Percentiles rank a stretch among this genome's conserved stretches.
phyloP scores from a whole-genome alignment of 2,113 vertebrate genomes.

The Hypocryptadius cinnamomeus region DNA sequence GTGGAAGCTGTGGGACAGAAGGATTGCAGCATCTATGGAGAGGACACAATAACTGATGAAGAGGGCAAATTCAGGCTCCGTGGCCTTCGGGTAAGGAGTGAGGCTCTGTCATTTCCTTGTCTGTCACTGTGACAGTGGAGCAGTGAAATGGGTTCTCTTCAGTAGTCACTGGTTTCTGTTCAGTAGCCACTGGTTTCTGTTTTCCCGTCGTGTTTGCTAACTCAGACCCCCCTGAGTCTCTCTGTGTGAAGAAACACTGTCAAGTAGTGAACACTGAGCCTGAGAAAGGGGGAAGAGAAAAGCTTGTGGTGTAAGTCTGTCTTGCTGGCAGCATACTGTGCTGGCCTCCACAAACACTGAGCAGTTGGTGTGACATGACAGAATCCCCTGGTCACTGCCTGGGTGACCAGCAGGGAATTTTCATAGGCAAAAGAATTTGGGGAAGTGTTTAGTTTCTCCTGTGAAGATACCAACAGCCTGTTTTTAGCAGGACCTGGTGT shows the following conservation, averaged over 20 bases:
- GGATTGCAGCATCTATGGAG: constrained; percentile 88
- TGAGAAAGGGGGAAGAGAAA: background rate
- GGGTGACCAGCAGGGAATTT: background rate
- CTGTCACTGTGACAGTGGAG: background rate
- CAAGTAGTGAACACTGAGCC: background rate
- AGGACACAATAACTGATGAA: constrained; percentile 93
- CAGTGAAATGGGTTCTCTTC: background rate
- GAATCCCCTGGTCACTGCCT: background rate
- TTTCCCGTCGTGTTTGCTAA: background rate
- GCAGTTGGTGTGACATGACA: rapidly evolving
- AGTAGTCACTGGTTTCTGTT: background rate
- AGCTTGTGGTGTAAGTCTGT: background rate
- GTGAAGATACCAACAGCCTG: background rate
- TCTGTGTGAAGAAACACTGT: background rate
- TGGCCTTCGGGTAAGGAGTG: constrained; percentile 84
- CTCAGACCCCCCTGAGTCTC: background rate
- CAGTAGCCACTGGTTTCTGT: background rate
- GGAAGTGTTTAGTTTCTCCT: background rate
- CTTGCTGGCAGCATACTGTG: background rate
- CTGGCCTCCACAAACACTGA: background rate
- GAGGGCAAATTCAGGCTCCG: constrained; percentile 91
- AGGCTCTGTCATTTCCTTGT: background rate
- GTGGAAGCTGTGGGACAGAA: constrained; percentile 91
- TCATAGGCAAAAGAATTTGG: background rate
- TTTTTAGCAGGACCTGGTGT: background rate